Conservation (phyloP, 1,140 invertebrate genomes). For the Lerema accius region DNA sequence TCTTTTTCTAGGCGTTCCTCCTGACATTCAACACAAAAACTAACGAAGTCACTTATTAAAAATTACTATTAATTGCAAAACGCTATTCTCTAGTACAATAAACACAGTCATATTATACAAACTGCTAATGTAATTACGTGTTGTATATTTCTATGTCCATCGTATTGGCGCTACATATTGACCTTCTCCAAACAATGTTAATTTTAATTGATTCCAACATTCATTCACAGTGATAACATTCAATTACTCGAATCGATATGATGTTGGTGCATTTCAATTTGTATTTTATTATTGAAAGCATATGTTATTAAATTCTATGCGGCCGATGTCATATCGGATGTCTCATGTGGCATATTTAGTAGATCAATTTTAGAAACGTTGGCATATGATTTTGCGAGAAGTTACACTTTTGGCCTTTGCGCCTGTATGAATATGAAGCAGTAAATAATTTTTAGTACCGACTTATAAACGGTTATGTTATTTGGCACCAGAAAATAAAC, state of each 20-base stretch:
- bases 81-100: too few relatives aligned
- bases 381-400: not conserved
- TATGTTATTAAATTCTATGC: constrained; percentile 4
- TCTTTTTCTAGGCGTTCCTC: too few relatives aligned
- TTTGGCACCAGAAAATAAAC: not conserved
- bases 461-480: not conserved
- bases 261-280: constrained; percentile 1
- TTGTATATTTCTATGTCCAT: not conserved
- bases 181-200: constrained; percentile 22
- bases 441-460: not conserved
- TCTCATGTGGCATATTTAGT: not conserved
- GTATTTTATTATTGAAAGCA: constrained; percentile 1
- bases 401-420: not conserved
- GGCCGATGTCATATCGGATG: not conserved
- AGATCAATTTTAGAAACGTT: constrained; percentile 7
- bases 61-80: too few relatives aligned
- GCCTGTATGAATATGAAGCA: not conserved
- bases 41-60: too few relatives aligned
- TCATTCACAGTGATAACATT: constrained; percentile 17
- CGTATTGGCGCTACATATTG: not conserved
- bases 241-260: constrained; percentile 10
- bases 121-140: too few relatives aligned
- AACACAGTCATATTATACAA: too few relatives aligned
- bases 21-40: too few relatives aligned
- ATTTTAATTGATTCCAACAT: constrained; percentile 29